A percentile compares a stretch with the other conserved stretches of the same genome.
Conservation (phyloP, 2,888 invertebrate species). For the Platerodrilus igneus region DNA sequence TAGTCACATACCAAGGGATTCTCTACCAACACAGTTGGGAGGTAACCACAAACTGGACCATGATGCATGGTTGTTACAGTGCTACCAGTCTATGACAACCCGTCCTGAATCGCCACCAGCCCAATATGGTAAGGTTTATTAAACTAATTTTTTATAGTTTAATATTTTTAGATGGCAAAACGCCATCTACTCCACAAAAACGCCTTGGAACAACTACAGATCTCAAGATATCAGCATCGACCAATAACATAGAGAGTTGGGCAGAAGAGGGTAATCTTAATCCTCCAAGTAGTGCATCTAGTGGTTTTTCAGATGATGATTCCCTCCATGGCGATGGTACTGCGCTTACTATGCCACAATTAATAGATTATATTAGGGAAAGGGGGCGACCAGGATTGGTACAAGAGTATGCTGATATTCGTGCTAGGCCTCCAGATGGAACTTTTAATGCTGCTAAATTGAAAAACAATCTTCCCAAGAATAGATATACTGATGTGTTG, state of each 20-base stretch:
- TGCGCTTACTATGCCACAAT: constrained; percentile 65
- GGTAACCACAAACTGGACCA: constrained; percentile 85
- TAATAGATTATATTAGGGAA: constrained; percentile 70
- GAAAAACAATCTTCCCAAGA: constrained; percentile 72
- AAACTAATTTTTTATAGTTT: constrained; percentile 1
- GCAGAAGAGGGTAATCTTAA: constrained; percentile 55
- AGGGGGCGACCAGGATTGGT: constrained; percentile 76
- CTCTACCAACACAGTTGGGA: constrained; percentile 84
- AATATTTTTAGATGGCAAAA: constrained; percentile 40
- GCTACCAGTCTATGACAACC: constrained; percentile 72
- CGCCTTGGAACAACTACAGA: constrained; percentile 45
- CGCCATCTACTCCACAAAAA: constrained; percentile 45
- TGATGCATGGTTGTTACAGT: constrained; percentile 74
- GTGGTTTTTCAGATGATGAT: constrained; percentile 88
- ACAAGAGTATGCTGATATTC: constrained; percentile 85
- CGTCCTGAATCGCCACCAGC: constrained; percentile 42
- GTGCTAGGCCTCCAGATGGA: constrained; percentile 75
- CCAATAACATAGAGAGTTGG: constrained; percentile 47
- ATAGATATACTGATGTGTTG: constrained; percentile 91
- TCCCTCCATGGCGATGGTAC: constrained; percentile 67
- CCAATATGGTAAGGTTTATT: constrained; percentile 38
- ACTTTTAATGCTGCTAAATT: constrained; percentile 84
- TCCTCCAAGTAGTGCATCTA: constrained; percentile 69
- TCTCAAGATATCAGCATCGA: constrained; percentile 48
- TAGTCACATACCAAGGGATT: constrained; percentile 83